phyloP scores from a whole-genome alignment of 2,797 vertebrate species.

The Podarcis lilfordi region DNA sequence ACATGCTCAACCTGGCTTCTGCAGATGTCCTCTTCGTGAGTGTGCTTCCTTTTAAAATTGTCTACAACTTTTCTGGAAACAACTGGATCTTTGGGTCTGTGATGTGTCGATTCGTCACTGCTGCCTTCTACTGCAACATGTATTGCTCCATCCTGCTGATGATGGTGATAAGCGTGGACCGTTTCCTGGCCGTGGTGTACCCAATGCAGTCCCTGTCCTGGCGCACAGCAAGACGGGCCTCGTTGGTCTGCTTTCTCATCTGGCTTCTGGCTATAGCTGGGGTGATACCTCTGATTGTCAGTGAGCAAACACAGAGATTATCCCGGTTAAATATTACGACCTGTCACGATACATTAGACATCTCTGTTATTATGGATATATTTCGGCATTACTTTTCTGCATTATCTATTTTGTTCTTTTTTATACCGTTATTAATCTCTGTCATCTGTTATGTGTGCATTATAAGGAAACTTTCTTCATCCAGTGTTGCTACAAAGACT shows the following conservation, averaged over 20 bases:
- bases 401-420: slow-evolving; percentile 77
- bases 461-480: slow-evolving; percentile 79
- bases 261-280: slow-evolving; percentile 79
- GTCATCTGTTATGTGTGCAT: slow-evolving; percentile 78
- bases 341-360: slow-evolving; percentile 81
- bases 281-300: slow-evolving; percentile 79
- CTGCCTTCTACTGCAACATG: slow-evolving; percentile 82
- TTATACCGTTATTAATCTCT: slow-evolving; percentile 75
- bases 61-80: slow-evolving; percentile 73
- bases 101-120: slow-evolving; percentile 75
- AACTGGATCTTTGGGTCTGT: slow-evolving; percentile 75
- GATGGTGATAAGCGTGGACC: slow-evolving; percentile 80
- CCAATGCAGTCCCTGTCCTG: slow-evolving; percentile 78
- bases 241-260: slow-evolving; percentile 66
- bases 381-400: slow-evolving; percentile 81
- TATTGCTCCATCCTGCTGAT: slow-evolving; percentile 88
- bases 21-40: slow-evolving; percentile 79
- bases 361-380: slow-evolving; percentile 65
- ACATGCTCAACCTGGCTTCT: slow-evolving; percentile 79
- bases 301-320: slow-evolving; percentile 77
- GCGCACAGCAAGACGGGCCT: slow-evolving; percentile 74
- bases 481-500: slow-evolving; percentile 64
- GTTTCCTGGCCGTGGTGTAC: slow-evolving; percentile 77
- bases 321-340: slow-evolving; percentile 71
- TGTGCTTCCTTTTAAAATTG: slow-evolving; percentile 78